Percentiles rank a stretch among this genome's conserved stretches.
These are phyloP conservation scores for Yoshiicerus persimilis DNA, from an alignment of 1,140 invertebrate species.

Conservation along the genomic window DNA sequence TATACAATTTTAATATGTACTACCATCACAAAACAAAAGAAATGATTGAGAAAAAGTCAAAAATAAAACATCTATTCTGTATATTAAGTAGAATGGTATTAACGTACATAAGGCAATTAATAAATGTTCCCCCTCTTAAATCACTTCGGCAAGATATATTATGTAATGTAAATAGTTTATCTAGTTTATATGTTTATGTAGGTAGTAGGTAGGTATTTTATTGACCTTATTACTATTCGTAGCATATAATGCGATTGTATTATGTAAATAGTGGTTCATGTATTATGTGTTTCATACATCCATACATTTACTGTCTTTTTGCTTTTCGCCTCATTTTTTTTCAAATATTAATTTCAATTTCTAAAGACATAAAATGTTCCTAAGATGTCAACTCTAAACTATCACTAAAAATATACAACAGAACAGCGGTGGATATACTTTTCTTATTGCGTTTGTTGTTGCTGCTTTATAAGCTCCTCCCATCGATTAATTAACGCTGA, in stretches of 20 bases:
- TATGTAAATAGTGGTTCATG: not conserved
- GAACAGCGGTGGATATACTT: not conserved
- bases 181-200: not conserved
- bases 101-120: not conserved
- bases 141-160: not conserved
- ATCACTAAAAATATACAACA: not conserved
- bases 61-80: not conserved
- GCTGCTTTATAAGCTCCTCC: constrained; percentile 36
- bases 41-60: not conserved
- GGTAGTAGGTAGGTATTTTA: not conserved
- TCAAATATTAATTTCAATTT: not conserved
- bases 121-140: constrained; percentile 14
- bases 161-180: not conserved
- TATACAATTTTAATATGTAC: not conserved
- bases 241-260: not conserved
- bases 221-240: not conserved
- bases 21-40: not conserved
- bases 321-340: not conserved
- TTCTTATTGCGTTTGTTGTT: constrained; percentile 6
- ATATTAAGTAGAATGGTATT: not conserved
- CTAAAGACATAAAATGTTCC: not conserved
- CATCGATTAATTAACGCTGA: constrained; percentile 37
- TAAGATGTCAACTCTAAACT: not conserved
- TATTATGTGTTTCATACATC: not conserved
- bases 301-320: not conserved